These are phyloP conservation scores for Rousettus leschenaultii DNA, from an alignment of 2,113 vertebrate genomes.

Conservation along the genomic window DNA sequence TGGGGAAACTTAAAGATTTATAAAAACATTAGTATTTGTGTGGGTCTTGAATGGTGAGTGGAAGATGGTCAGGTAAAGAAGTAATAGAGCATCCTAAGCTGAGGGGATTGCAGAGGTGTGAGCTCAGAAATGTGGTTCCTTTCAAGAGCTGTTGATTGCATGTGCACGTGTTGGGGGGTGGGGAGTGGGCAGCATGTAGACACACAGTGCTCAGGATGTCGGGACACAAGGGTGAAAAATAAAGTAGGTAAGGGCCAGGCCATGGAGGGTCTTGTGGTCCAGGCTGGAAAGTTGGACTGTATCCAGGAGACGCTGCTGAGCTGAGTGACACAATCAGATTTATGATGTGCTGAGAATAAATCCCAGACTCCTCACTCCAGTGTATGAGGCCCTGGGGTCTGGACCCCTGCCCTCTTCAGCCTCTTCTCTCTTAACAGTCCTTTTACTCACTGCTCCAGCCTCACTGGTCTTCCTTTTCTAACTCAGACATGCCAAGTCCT, in stretches of 20 bases:
- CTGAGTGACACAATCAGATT: neutral
- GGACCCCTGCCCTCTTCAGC: neutral
- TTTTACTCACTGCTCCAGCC: neutral
- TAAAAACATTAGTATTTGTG: neutral
- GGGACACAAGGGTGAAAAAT: neutral
- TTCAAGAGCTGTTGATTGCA: neutral
- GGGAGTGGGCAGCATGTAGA: neutral
- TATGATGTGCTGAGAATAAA: slow-evolving; percentile 14
- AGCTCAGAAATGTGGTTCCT: neutral
- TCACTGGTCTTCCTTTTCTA: neutral
- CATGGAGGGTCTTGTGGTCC: neutral
- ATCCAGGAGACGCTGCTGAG: neutral
- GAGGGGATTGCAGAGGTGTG: neutral
- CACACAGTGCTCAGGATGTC: neutral
- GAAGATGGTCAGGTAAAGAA: neutral
- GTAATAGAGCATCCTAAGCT: neutral
- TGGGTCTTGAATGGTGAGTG: neutral
- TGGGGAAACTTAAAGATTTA: neutral
- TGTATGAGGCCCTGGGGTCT: neutral
- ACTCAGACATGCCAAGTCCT: neutral
- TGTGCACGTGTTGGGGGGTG: accelerated
- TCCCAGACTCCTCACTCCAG: neutral
- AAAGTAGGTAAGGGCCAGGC: neutral
- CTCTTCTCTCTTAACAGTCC: neutral
- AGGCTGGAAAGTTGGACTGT: neutral